Evolutionary conservation across 1,140 invertebrate genomes (phyloP).

Genomic region (Rhynchophorus ferrugineus): DNA sequence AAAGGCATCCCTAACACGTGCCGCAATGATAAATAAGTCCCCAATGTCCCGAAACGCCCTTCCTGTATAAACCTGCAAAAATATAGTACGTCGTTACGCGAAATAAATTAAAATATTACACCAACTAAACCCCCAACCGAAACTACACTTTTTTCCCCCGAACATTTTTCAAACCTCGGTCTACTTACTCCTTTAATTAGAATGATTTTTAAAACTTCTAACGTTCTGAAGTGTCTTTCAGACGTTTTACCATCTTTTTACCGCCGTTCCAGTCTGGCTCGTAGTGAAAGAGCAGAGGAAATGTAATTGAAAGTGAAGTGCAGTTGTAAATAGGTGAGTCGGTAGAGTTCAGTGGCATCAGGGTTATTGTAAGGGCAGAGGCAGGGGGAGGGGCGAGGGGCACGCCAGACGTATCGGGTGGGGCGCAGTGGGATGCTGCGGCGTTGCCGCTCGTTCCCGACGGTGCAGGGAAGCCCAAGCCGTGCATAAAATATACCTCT

Average conservation of each 20-base stretch:
- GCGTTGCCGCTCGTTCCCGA: constrained; percentile 9
- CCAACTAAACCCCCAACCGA: no score
- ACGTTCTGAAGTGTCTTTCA: neutral
- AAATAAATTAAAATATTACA: no score
- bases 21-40: neutral
- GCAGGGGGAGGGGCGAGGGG: constrained; percentile 2
- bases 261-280: neutral
- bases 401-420: constrained; percentile 23
- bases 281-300: neutral
- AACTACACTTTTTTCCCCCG: no score
- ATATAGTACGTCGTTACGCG: no score
- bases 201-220: neutral
- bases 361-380: constrained; percentile 31
- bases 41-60: no score
- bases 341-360: constrained; percentile 33
- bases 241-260: neutral
- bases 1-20: neutral
- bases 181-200: neutral
- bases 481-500: no score
- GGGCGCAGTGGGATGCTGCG: constrained; percentile 19
- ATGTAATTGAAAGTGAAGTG: constrained; percentile 31
- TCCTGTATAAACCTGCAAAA: no score
- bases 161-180: no score
- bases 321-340: constrained; percentile 29
- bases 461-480: neutral